Evolutionary conservation across 30 jellyfish, hydroid and myxozoan genomes (phyloP).

Genomic region (Haliclystus octoradiatus): DNA sequence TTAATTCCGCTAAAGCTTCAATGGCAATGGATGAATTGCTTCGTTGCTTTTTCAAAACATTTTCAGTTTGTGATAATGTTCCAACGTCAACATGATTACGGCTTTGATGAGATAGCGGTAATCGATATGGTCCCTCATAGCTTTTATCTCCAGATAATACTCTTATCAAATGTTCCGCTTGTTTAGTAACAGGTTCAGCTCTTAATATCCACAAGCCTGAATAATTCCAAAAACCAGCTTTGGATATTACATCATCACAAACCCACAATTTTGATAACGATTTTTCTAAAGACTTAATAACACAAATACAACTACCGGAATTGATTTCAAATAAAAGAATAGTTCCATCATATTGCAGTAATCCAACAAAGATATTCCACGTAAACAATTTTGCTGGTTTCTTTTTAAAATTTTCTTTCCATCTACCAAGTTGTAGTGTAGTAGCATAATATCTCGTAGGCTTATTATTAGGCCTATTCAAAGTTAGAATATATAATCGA

Average conservation of each 20-base stretch:
- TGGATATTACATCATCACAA: constrained; percentile 62
- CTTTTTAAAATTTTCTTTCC: constrained; percentile 42
- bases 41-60: constrained; percentile 1
- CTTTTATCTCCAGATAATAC: not conserved
- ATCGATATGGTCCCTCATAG: constrained; percentile 11
- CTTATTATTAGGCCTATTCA: constrained; percentile 19
- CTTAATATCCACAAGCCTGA: constrained; percentile 60
- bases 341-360: constrained; percentile 38
- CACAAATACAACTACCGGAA: constrained; percentile 69
- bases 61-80: constrained; percentile 6
- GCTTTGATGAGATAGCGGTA: constrained; percentile 27
- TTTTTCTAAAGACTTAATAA: constrained; percentile 24
- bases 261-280: constrained; percentile 57
- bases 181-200: constrained; percentile 66
- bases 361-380: constrained; percentile 39
- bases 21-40: not conserved
- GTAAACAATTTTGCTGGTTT: constrained; percentile 32
- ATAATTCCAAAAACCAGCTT: constrained; percentile 74
- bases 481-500: constrained; percentile 18
- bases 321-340: constrained; percentile 51
- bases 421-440: constrained; percentile 13
- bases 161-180: constrained; percentile 38
- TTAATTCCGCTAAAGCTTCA: not conserved
- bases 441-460: constrained; percentile 19
- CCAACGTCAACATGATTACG: constrained; percentile 24